Percentiles rank a stretch among this genome's conserved stretches.
phyloP scores from a whole-genome alignment of 2,113 vertebrate species.

The Gavia stellata region DNA sequence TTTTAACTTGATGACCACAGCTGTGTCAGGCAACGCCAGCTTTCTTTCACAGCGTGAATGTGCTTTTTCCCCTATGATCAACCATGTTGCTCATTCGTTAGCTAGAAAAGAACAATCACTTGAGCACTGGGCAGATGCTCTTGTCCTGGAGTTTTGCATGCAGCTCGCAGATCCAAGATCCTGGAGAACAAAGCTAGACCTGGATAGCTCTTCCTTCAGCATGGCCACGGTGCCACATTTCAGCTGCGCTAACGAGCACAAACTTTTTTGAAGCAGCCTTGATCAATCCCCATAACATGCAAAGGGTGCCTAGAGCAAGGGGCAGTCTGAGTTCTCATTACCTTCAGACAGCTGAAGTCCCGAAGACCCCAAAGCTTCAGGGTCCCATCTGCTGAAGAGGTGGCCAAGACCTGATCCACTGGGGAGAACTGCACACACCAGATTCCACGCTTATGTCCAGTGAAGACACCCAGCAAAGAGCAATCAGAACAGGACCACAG shows the following conservation, averaged over 20 bases:
- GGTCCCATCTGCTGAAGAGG: slow-evolving; percentile 88
- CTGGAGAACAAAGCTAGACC: background rate
- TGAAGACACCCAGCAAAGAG: slow-evolving; percentile 83
- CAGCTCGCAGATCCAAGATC: background rate
- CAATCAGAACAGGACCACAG: slow-evolving; percentile 82
- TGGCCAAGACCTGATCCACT: slow-evolving; percentile 88
- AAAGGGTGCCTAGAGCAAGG: background rate
- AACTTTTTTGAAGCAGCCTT: background rate
- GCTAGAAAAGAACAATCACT: background rate
- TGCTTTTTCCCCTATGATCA: background rate
- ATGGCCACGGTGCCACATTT: accelerated
- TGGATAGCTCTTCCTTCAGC: background rate
- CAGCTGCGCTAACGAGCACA: background rate
- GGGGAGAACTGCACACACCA: slow-evolving; percentile 96
- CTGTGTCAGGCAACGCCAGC: background rate
- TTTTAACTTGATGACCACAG: background rate
- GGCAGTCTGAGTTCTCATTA: background rate
- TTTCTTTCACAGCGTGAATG: background rate
- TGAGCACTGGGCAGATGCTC: background rate
- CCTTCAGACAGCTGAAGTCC: slow-evolving; percentile 96
- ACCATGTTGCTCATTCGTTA: background rate
- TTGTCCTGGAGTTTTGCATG: background rate
- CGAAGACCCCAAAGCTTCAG: slow-evolving; percentile 89
- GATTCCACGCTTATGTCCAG: slow-evolving; percentile 87
- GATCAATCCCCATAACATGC: accelerated